Conservation (phyloP, 2,888 invertebrate genomes). For the Eremobia ochroleuca region DNA sequence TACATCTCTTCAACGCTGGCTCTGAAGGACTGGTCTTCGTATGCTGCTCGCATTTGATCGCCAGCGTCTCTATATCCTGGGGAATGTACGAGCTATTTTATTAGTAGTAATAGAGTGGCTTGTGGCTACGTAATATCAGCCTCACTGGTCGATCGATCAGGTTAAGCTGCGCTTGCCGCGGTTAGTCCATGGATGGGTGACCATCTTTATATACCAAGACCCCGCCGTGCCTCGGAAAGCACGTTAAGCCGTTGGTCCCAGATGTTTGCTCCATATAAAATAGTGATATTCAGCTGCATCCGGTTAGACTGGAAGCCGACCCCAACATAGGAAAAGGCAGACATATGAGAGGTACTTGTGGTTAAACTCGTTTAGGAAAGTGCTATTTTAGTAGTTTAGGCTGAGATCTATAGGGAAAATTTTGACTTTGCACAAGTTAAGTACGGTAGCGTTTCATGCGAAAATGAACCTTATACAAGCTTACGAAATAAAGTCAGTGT, state of each 20-base stretch:
- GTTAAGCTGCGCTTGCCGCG: neutral
- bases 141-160: neutral
- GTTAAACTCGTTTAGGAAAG: too few species aligned
- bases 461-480: neutral
- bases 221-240: neutral
- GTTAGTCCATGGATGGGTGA: too few species aligned
- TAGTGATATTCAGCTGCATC: too few species aligned
- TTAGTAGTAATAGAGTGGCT: neutral
- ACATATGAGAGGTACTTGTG: too few species aligned
- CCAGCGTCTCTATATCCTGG: constrained; percentile 95
- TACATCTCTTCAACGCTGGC: constrained; percentile 91
- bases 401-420: neutral
- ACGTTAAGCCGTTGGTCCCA: neutral
- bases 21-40: constrained; percentile 93
- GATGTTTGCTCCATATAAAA: neutral
- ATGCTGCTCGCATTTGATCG: constrained; percentile 94
- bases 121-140: neutral
- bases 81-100: neutral
- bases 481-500: neutral
- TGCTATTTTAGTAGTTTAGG: too few species aligned
- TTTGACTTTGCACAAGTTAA: neutral
- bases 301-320: too few species aligned
- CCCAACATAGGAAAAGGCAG: too few species aligned
- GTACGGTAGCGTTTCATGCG: neutral
- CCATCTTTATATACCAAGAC: neutral